Conservation (phyloP, 2,888 invertebrate species). For the Lottia gigantea region DNA sequence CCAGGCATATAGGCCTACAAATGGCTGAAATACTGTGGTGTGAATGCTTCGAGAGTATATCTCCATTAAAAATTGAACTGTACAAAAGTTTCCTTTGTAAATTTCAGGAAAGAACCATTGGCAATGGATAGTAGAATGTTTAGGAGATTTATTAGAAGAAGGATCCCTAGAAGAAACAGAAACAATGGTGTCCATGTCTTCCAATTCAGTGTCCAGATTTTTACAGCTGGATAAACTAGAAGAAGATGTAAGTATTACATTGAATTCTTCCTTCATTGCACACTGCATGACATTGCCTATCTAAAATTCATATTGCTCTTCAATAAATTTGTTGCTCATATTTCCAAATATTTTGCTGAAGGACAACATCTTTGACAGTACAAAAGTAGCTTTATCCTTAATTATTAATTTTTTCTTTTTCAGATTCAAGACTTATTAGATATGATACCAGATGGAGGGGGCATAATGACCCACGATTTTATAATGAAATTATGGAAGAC, state of each 20-base stretch:
- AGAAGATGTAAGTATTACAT: slow-evolving; percentile 48
- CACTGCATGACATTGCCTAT: too few species aligned
- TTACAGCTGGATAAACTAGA: slow-evolving; percentile 59
- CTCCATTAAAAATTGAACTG: too few species aligned
- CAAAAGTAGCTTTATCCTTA: too few species aligned
- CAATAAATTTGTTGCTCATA: too few species aligned
- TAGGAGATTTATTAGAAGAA: slow-evolving; percentile 55
- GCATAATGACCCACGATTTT: slow-evolving; percentile 60
- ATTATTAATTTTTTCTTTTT: slow-evolving; percentile 17
- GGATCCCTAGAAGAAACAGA: slow-evolving; percentile 52
- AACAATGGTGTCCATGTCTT: slow-evolving; percentile 48
- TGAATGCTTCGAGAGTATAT: too few species aligned
- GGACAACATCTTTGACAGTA: too few species aligned
- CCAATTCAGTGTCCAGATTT: slow-evolving; percentile 55
- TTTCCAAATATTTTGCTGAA: too few species aligned
- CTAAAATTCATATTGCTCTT: too few species aligned
- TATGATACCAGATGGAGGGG: slow-evolving; percentile 61
- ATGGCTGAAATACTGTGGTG: too few species aligned
- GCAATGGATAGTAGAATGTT: slow-evolving; percentile 60
- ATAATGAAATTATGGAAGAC: slow-evolving; percentile 62
- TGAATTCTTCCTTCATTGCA: too few species aligned
- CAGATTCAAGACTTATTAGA: slow-evolving; percentile 61
- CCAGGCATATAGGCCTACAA: too few species aligned
- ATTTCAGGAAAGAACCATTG: slow-evolving; percentile 50
- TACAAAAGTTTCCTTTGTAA: too few species aligned